Evolutionary conservation across 2,113 vertebrate species (phyloP).

Genomic region (Ariopsis seemanni): DNA sequence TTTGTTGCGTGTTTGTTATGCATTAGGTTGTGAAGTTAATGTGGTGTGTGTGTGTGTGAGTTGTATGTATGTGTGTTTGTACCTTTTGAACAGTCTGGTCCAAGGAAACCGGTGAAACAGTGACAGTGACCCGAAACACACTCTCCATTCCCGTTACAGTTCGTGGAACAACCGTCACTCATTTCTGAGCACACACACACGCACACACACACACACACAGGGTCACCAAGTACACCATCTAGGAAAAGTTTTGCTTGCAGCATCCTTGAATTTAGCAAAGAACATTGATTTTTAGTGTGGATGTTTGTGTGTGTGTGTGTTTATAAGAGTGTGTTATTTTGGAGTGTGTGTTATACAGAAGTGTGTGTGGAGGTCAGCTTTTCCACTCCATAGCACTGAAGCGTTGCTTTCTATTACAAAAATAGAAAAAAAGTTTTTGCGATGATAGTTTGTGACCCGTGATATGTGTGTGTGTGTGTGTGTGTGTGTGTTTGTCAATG

Average conservation of each 20-base stretch:
- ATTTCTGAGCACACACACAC: conserved; percentile 71
- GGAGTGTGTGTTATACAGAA: neutral
- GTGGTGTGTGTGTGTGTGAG: conserved; percentile 25
- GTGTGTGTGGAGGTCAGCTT: conserved; percentile 1
- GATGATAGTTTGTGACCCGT: neutral
- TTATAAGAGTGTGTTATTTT: conserved; percentile 31
- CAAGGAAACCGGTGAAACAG: conserved; percentile 87
- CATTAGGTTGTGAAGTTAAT: neutral
- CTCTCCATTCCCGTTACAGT: conserved; percentile 89
- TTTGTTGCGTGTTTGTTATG: conserved; percentile 27
- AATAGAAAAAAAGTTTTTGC: conserved; percentile 1
- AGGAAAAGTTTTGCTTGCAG: neutral
- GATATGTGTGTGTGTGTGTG: neutral
- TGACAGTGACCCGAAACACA: conserved; percentile 88
- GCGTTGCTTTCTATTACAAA: conserved; percentile 9
- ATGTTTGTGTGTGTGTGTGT: neutral
- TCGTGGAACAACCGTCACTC: conserved; percentile 86
- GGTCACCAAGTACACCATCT: neutral
- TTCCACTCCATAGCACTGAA: conserved; percentile 5
- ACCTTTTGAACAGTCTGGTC: conserved; percentile 88
- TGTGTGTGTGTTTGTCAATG: neutral
- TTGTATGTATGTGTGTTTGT: conserved; percentile 31
- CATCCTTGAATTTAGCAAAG: neutral
- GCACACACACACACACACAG: conserved; percentile 21
- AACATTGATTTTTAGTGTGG: neutral